Conservation (phyloP, 2,888 invertebrate genomes). For the Lasioglossum marginatum region DNA sequence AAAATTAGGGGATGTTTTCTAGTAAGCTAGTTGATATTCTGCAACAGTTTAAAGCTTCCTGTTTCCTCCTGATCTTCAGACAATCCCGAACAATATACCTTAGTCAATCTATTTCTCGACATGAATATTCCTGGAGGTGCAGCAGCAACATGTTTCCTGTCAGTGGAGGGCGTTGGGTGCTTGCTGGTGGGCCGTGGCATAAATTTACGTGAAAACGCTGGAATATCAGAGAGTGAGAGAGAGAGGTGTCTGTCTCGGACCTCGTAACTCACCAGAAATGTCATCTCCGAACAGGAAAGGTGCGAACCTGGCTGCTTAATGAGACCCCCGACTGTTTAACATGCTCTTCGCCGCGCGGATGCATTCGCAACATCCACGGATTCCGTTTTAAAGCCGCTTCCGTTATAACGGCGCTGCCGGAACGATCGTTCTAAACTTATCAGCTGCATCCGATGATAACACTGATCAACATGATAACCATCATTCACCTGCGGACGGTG, state of each 20-base stretch:
- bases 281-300: conserved; percentile 65
- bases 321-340: conserved; percentile 72
- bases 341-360: conserved; percentile 61
- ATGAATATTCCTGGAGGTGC: conserved; percentile 75
- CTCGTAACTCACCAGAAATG: conserved; percentile 71
- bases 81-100: conserved; percentile 32
- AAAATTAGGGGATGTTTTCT: conserved; percentile 10
- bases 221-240: conserved; percentile 31
- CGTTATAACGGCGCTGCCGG: conserved; percentile 64
- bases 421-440: background rate
- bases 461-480: background rate
- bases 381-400: conserved; percentile 26
- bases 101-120: conserved; percentile 74
- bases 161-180: conserved; percentile 54
- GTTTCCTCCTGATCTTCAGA: conserved; percentile 30
- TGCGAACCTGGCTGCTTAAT: conserved; percentile 75
- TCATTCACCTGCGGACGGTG: background rate
- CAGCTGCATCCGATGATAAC: background rate
- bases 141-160: conserved; percentile 76
- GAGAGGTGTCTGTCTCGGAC: background rate
- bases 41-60: conserved; percentile 56
- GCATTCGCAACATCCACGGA: conserved; percentile 55
- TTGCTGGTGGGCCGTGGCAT: conserved; percentile 64
- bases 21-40: conserved; percentile 61
- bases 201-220: conserved; percentile 59